Percentiles rank a stretch among this genome's conserved stretches.
These are phyloP conservation scores for Asbolus verrucosus DNA, from an alignment of 1,140 invertebrate genomes.

Conservation along the genomic window DNA sequence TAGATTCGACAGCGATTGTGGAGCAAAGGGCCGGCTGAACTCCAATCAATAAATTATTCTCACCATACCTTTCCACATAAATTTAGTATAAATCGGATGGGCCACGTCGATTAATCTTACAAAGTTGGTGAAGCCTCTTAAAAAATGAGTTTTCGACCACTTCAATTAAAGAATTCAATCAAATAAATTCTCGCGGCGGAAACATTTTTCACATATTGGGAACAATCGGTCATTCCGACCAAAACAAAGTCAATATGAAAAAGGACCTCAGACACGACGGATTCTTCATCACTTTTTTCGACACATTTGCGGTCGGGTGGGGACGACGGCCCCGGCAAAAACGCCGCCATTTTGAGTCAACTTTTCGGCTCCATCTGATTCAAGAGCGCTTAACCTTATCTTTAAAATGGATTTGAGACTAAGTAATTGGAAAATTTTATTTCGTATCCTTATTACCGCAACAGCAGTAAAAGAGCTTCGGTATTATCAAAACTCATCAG, in stretches of 20 bases:
- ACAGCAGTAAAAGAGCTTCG: not conserved
- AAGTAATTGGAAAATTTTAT: not conserved
- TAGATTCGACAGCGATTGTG: constrained; percentile 15
- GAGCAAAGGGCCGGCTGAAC: constrained; percentile 15
- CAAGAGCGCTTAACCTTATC: not conserved
- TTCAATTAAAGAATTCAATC: constrained; percentile 38
- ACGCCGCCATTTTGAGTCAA: not conserved
- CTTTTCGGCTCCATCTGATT: not conserved
- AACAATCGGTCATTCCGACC: constrained; percentile 20
- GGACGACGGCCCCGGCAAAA: too few species aligned
- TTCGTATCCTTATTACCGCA: not conserved
- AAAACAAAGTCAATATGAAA: constrained; percentile 4
- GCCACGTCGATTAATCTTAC: constrained; percentile 25
- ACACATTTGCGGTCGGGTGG: not conserved
- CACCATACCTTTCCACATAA: constrained; percentile 26
- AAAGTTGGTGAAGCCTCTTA: not conserved
- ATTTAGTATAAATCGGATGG: constrained; percentile 32
- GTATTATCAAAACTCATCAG: constrained; percentile 4
- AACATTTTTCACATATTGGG: constrained; percentile 12
- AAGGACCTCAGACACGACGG: not conserved
- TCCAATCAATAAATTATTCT: constrained; percentile 33
- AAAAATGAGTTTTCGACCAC: constrained; percentile 34
- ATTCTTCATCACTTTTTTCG: not conserved
- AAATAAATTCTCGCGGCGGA: constrained; percentile 6
- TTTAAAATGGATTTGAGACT: not conserved